Conservation (phyloP, 2,888 invertebrate species). For the Ornithoptera alexandrae region DNA sequence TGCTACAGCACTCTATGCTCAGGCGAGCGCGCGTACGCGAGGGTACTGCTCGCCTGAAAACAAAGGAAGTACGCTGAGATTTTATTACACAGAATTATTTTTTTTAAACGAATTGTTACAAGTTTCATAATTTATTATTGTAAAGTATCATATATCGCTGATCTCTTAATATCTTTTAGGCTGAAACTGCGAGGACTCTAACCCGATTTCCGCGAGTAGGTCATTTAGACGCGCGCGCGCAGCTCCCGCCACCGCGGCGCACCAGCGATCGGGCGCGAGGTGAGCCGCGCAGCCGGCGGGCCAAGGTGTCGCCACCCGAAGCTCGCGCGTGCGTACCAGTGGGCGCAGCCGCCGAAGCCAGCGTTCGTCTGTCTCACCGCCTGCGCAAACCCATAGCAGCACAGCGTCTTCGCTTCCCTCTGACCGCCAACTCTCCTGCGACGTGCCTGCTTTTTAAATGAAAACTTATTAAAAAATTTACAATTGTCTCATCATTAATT, state of each 20-base stretch:
- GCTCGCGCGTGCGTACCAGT: conserved; percentile 42
- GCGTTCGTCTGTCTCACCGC: conserved; percentile 37
- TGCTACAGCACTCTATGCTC: too few species aligned
- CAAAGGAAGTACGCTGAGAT: too few species aligned
- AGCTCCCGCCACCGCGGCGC: conserved; percentile 38
- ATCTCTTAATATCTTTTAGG: too few species aligned
- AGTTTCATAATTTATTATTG: too few species aligned
- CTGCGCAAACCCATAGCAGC: conserved; percentile 40
- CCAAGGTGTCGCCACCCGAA: conserved; percentile 41
- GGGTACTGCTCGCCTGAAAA: too few species aligned
- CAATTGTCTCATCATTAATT: too few species aligned
- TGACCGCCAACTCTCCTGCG: background rate
- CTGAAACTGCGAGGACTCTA: conserved; percentile 23
- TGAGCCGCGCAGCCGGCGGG: conserved; percentile 38
- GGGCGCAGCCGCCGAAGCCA: conserved; percentile 46
- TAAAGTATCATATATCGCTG: too few species aligned
- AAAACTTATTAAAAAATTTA: too few species aligned
- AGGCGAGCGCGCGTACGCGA: too few species aligned
- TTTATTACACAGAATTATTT: too few species aligned
- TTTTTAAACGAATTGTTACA: too few species aligned
- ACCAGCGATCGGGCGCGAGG: conserved; percentile 50
- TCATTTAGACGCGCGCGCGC: conserved; percentile 52
- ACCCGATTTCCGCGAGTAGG: conserved; percentile 53
- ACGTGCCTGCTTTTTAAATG: too few species aligned
- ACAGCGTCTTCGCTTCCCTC: conserved; percentile 29